These are phyloP conservation scores for Oophaga pumilio DNA, from an alignment of 2,113 vertebrate species.

Conservation along the genomic window DNA sequence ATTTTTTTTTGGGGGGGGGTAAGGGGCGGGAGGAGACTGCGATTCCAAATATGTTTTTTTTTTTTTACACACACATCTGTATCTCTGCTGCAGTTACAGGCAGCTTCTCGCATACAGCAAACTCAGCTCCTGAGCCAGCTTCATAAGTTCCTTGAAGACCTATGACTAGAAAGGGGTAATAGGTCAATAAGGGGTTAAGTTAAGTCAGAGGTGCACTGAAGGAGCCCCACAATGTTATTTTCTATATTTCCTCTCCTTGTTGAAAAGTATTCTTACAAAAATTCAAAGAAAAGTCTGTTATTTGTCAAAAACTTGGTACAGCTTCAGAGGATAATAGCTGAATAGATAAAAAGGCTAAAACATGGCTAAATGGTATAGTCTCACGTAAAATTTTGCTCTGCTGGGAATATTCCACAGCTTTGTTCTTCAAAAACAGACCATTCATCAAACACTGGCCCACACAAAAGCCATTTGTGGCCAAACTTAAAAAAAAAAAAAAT, in stretches of 20 bases:
- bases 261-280: neutral
- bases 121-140: too few relatives aligned
- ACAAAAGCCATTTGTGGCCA: neutral
- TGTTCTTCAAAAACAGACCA: conserved; percentile 33
- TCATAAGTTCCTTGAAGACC: too few relatives aligned
- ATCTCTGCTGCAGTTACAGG: too few relatives aligned
- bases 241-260: neutral
- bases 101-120: too few relatives aligned
- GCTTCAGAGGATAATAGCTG: conserved; percentile 22
- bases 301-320: conserved; percentile 20
- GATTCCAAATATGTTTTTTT: too few relatives aligned
- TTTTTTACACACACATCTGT: too few relatives aligned
- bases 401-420: conserved; percentile 24
- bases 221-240: neutral
- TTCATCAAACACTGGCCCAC: neutral
- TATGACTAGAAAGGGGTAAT: too few relatives aligned
- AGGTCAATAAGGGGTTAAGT: neutral
- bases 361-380: neutral
- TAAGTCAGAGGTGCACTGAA: neutral
- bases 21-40: too few relatives aligned
- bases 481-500: neutral
- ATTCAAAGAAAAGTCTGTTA: conserved; percentile 13
- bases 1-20: too few relatives aligned
- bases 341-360: conserved; percentile 17
- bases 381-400: conserved; percentile 7